Evolutionary conservation across 2,797 vertebrate genomes (phyloP), one percentile per base, ranked within the genome.

Genomic region (Sebastes jordani): DNA sequence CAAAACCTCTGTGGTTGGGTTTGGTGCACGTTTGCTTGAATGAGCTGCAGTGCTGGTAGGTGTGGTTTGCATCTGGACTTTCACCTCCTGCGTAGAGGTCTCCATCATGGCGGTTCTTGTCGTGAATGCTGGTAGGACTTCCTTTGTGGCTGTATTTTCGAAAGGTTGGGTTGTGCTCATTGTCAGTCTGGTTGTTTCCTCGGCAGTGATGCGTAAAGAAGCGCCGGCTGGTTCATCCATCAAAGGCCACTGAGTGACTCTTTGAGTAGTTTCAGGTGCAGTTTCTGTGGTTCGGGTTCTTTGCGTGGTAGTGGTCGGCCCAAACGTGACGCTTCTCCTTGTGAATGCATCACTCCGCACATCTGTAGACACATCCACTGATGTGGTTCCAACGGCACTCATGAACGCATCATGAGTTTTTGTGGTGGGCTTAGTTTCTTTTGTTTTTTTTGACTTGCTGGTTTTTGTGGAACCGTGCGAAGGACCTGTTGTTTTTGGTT

Each of bases 341-440:
- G 60, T 58, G n/a, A 64, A 52, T 8, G 62, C 22, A 18, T 85
- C 82, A n/a, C 38, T 81, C 36, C 74, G 78, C 11, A 32, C 32
- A 42, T 58, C 70, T 56, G 55, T 16, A 27, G 82, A 46, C 10
- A 18, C 22, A 14, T 74, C 64, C 16, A 66, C 49, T 18, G 81
- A 55, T 25, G 76, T 63, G 5, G 25, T 83, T 73, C 78, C 81
- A 29, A 20, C 27, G 32, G 38, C 20, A 63, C 46, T 3, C 7
- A 78, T 42, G 6, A 84, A 23, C 11, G 70, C 2, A 5, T 23
- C 1, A 0, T 38, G 6, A 1, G 30, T 72, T 36, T 82, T 72
- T 58, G 76, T 79, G 27, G 86, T 65, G 11, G 91, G 58, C 64
- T 92, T 75, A 0, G 60, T 76, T 72, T 81, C 85, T 75, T 89